A percentile compares a stretch with the other conserved stretches of the same genome.
Conservation (phyloP, 2,888 invertebrate species). For the Polylopha cassiicola region DNA sequence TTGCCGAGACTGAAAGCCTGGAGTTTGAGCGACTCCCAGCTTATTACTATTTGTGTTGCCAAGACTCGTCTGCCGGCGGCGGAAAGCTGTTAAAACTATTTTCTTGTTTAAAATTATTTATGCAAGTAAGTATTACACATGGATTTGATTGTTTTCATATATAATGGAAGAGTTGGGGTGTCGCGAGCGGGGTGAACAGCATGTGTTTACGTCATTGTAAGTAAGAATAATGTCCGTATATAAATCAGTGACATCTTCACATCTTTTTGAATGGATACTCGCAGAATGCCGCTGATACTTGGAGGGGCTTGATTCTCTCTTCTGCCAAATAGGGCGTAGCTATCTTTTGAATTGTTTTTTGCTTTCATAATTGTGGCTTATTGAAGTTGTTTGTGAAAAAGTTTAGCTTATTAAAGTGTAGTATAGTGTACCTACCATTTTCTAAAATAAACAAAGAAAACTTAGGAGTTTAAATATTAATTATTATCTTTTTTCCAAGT, state of each 20-base stretch:
- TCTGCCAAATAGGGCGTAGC: no score
- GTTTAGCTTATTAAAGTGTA: no score
- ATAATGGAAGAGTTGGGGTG: constrained; percentile 23
- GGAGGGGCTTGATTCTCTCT: no score
- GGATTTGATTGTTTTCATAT: constrained; percentile 22
- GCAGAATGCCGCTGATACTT: constrained; percentile 38
- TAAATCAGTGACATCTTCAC: constrained; percentile 66
- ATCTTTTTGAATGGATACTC: constrained; percentile 64
- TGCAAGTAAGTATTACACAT: no score
- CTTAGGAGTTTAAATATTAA: no score
- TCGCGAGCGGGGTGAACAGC: constrained; percentile 44
- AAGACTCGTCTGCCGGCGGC: constrained; percentile 12
- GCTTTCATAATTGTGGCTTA: no score
- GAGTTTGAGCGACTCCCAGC: constrained; percentile 22
- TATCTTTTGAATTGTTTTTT: constrained; percentile 19
- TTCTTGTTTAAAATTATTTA: constrained; percentile 19
- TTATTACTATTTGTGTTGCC: constrained; percentile 25
- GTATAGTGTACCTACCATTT: no score
- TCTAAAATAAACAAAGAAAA: no score
- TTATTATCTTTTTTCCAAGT: no score
- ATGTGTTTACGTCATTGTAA: constrained; percentile 65
- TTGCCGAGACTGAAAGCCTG: constrained; percentile 51
- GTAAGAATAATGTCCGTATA: constrained; percentile 62
- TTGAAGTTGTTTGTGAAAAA: no score
- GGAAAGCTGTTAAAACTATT: constrained; percentile 14